Evolutionary conservation across 2,797 vertebrate genomes (phyloP).

Genomic region (Hipposideros larvatus): DNA sequence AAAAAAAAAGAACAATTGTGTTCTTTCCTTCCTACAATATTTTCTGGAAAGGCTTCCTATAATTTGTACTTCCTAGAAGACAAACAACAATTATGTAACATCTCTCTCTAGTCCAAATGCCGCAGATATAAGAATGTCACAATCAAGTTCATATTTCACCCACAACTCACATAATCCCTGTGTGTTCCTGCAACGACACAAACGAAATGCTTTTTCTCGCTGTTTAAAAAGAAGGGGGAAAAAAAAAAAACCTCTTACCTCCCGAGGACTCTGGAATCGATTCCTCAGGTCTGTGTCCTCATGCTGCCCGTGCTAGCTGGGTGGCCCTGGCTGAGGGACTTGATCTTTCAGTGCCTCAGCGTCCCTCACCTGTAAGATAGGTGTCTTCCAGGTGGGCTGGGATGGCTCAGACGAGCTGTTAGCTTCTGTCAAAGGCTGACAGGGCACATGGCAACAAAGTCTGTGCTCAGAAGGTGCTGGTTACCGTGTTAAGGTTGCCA

Average conservation of each 20-base stretch:
- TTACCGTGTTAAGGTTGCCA: background rate
- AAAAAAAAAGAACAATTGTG: background rate
- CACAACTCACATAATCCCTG: background rate
- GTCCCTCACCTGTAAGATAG: background rate
- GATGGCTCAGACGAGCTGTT: background rate
- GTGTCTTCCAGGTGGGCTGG: background rate
- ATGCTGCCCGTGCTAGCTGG: background rate
- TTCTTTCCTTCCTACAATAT: background rate
- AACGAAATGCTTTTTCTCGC: background rate
- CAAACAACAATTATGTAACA: fast-evolving
- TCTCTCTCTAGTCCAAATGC: background rate
- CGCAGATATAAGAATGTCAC: background rate
- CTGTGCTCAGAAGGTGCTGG: background rate
- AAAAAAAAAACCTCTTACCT: background rate
- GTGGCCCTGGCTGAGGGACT: background rate
- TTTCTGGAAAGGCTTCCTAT: background rate
- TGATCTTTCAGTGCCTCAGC: background rate
- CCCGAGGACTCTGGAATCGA: background rate
- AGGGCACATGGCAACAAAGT: background rate
- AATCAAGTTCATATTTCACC: background rate
- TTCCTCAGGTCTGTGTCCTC: background rate
- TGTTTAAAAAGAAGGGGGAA: background rate
- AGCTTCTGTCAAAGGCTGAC: background rate
- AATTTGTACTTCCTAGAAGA: background rate
- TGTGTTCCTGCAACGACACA: background rate